These are phyloP conservation scores for Epizoanthus stellaris DNA, from an alignment of 92 coral and sea anemone genomes.

Conservation along the genomic window DNA sequence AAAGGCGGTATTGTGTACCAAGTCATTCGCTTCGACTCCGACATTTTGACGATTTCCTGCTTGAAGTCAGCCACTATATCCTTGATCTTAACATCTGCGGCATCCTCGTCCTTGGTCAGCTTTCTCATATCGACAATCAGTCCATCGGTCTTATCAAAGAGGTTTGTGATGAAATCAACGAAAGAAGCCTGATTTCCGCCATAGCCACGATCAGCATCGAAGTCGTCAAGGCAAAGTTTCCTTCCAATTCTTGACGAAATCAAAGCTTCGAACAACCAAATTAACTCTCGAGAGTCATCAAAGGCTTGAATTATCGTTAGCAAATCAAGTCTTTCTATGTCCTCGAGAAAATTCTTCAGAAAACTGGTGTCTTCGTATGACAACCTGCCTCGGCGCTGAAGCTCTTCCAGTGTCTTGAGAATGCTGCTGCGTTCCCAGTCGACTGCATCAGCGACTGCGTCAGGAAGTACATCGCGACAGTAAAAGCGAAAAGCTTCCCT, in stretches of 20 bases:
- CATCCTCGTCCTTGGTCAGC: not conserved
- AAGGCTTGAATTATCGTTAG: slow-evolving; percentile 9
- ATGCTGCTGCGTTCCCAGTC: not conserved
- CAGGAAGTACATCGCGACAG: slow-evolving; percentile 23
- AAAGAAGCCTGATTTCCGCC: not conserved
- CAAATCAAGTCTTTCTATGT: slow-evolving; percentile 13
- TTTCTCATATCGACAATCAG: not conserved
- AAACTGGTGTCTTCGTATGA: slow-evolving; percentile 12
- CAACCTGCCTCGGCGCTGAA: not conserved
- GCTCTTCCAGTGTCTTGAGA: not conserved
- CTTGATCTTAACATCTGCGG: not conserved
- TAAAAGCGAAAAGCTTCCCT: slow-evolving; percentile 11
- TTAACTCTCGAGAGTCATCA: slow-evolving; percentile 1
- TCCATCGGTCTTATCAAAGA: not conserved
- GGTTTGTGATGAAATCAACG: not conserved
- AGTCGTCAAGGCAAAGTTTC: slow-evolving; percentile 1
- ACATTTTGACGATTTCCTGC: not conserved
- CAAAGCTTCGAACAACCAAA: slow-evolving; percentile 30
- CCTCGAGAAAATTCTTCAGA: slow-evolving; percentile 18
- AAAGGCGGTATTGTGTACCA: not conserved
- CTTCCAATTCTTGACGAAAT: not conserved
- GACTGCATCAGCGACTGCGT: not conserved
- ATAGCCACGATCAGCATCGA: not conserved
- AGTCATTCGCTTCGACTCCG: not conserved
- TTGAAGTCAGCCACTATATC: not conserved